phyloP scores from a whole-genome alignment of 2,797 vertebrate species.

The Columba guinea region DNA sequence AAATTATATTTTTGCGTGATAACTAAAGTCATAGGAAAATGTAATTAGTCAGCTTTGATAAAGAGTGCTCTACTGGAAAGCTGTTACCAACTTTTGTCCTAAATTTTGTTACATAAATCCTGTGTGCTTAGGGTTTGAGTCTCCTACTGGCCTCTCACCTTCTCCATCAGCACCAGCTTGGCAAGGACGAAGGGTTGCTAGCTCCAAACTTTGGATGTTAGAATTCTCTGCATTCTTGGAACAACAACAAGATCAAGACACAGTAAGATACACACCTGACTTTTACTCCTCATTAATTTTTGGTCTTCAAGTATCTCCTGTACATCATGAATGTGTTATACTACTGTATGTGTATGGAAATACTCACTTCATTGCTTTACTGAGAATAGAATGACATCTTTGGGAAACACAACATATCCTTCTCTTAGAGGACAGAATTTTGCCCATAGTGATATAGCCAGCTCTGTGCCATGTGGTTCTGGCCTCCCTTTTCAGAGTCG shows the following conservation, averaged over 20 bases:
- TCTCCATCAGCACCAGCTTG: slow-evolving; percentile 86
- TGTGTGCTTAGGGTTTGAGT: slow-evolving; percentile 85
- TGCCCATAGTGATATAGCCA: not conserved
- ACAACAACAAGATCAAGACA: slow-evolving; percentile 90
- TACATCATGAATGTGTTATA: not conserved
- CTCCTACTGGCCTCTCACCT: slow-evolving; percentile 83
- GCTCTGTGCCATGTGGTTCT: not conserved
- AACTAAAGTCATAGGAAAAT: not conserved
- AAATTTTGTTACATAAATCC: slow-evolving; percentile 5
- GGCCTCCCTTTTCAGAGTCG: not conserved
- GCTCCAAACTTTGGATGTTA: slow-evolving; percentile 92
- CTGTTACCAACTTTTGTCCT: not conserved
- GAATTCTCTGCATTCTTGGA: slow-evolving; percentile 96
- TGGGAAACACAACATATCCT: not conserved
- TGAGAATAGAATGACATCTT: not conserved
- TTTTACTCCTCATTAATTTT: not conserved
- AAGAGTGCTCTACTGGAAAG: not conserved
- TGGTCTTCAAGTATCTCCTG: not conserved
- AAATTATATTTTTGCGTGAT: not conserved
- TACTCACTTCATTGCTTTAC: not conserved
- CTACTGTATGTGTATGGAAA: not conserved
- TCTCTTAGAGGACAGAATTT: not conserved
- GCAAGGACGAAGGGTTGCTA: slow-evolving; percentile 92
- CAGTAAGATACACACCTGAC: slow-evolving; percentile 79
- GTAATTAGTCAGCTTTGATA: not conserved